phyloP scores from a whole-genome alignment of 1,140 invertebrate species.

The Hyphantria cunea region DNA sequence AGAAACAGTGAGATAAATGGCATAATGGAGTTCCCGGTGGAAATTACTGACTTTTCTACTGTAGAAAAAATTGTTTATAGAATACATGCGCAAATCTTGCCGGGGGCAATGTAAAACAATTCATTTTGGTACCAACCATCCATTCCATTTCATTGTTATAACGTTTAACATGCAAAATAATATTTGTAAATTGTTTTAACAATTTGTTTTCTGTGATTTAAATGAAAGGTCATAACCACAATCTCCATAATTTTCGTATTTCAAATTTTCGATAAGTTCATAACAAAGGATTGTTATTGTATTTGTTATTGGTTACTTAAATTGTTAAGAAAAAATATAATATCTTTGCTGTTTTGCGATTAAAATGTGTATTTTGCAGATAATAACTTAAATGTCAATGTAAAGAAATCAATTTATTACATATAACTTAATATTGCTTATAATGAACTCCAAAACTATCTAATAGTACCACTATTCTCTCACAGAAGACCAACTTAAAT shows the following conservation, averaged over 20 bases:
- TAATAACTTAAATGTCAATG: no score
- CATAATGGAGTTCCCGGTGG: constrained; percentile 26
- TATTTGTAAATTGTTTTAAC: constrained; percentile 1
- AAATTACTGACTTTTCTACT: constrained; percentile 31
- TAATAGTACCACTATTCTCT: no score
- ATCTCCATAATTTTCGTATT: neutral
- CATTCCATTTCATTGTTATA: constrained; percentile 6
- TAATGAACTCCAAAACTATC: no score
- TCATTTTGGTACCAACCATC: constrained; percentile 9
- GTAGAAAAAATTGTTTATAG: constrained; percentile 19
- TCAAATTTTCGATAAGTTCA: neutral
- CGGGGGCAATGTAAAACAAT: constrained; percentile 8
- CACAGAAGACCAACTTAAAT: no score
- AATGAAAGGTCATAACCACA: constrained; percentile 10
- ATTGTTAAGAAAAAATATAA: no score
- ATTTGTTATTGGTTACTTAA: no score
- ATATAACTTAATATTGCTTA: no score
- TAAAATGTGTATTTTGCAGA: no score
- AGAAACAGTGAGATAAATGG: constrained; percentile 18
- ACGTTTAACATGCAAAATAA: constrained; percentile 8
- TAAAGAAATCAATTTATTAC: no score
- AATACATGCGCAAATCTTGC: constrained; percentile 21
- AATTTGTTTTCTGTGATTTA: neutral
- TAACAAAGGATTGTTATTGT: no score
- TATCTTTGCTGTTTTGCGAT: no score